Evolutionary conservation across 2,797 vertebrate species (phyloP).

Genomic region (Acrossocheilus wenchowensis): DNA sequence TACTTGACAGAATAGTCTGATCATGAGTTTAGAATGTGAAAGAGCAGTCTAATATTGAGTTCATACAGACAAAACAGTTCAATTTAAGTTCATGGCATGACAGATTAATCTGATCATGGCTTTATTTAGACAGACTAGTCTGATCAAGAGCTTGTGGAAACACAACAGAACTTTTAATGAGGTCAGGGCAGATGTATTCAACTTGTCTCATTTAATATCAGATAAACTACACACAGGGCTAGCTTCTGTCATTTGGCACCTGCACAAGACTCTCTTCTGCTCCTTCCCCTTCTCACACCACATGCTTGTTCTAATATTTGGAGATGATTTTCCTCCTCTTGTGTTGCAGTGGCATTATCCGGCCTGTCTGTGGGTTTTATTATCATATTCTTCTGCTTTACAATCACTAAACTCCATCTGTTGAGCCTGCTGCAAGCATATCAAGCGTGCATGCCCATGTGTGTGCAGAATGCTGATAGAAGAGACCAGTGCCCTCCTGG

Average conservation of each 20-base stretch:
- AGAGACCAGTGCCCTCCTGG: constrained; percentile 36
- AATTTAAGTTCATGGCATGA: neutral
- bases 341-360: constrained; percentile 31
- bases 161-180: neutral
- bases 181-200: neutral
- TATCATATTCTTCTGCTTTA: constrained; percentile 63
- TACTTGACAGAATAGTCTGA: neutral
- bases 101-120: neutral
- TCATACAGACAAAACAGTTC: neutral
- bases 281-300: neutral
- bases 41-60: no score
- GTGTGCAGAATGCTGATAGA: constrained; percentile 46
- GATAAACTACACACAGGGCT: neutral
- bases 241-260: constrained; percentile 5
- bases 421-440: constrained; percentile 59
- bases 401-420: constrained; percentile 63
- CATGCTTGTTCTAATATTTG: constrained; percentile 56
- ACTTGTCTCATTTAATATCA: neutral
- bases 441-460: constrained; percentile 27
- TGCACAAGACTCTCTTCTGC: neutral
- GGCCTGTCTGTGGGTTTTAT: constrained; percentile 59
- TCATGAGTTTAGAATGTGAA: neutral
- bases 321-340: constrained; percentile 45
- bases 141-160: constrained; percentile 13
- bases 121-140: neutral